Percentiles rank a stretch among this genome's conserved stretches.
Conservation (phyloP, 1,140 invertebrate genomes). For the Leptestheria dahalacensis region DNA sequence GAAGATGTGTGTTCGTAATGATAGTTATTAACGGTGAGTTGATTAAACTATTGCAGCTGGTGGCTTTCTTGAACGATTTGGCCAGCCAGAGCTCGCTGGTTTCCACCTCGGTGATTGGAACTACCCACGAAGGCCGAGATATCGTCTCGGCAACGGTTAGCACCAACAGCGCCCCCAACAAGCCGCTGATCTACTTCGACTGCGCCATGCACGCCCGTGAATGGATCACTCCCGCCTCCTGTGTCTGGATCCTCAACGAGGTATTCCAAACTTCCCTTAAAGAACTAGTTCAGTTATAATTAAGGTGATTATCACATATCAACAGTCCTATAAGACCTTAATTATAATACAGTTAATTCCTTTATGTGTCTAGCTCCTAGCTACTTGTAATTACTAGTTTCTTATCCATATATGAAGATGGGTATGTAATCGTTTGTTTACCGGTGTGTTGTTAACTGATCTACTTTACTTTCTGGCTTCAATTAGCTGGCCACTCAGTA, state of each 20-base stretch:
- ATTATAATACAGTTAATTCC: no score
- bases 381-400: not conserved
- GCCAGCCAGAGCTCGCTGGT: not conserved
- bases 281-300: not conserved
- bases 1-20: not conserved
- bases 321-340: no score
- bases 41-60: not conserved
- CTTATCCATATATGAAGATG: not conserved
- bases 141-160: constrained; percentile 9
- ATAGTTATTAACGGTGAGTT: not conserved
- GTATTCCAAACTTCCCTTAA: constrained; percentile 25
- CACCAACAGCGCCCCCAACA: constrained; percentile 7
- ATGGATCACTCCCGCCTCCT: constrained; percentile 77
- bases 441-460: no score
- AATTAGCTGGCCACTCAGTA: constrained; percentile 17
- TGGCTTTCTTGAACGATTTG: not conserved
- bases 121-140: constrained; percentile 8
- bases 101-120: constrained; percentile 3
- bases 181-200: constrained; percentile 21
- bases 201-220: constrained; percentile 76
- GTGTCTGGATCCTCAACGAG: constrained; percentile 64
- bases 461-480: not conserved
- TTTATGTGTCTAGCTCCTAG: no score
- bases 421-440: no score
- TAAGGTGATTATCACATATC: not conserved